Conservation (phyloP, 2,888 invertebrate genomes). For the Trachelus stipa region DNA sequence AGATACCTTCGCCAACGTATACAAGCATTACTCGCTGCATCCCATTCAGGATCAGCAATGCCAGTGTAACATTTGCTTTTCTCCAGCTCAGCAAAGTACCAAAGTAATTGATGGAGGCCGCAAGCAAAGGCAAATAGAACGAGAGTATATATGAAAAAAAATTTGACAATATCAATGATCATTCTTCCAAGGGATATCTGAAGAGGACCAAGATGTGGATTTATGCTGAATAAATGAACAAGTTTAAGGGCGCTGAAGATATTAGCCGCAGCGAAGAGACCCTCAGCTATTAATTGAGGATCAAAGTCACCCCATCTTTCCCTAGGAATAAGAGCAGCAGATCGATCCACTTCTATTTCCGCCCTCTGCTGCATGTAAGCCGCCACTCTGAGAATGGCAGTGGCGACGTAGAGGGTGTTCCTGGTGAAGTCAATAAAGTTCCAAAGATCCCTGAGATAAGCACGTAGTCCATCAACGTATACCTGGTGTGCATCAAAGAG, state of each 20-base stretch:
- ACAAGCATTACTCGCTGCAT: constrained; percentile 80
- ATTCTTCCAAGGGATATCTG: constrained; percentile 91
- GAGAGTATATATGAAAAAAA: constrained; percentile 89
- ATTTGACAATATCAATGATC: constrained; percentile 93
- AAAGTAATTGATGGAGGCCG: constrained; percentile 90
- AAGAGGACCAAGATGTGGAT: constrained; percentile 91
- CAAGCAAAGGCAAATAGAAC: constrained; percentile 94
- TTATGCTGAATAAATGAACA: constrained; percentile 92
- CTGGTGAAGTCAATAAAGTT: constrained; percentile 96
- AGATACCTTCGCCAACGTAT: constrained; percentile 85
- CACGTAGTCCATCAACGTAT: constrained; percentile 86
- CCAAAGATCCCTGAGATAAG: constrained; percentile 94
- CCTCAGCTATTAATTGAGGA: constrained; percentile 92
- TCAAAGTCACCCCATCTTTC: constrained; percentile 94
- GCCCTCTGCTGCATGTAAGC: constrained; percentile 81
- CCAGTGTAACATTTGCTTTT: constrained; percentile 81
- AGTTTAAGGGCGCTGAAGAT: constrained; percentile 93
- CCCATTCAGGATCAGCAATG: constrained; percentile 82
- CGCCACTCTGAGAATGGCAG: constrained; percentile 75
- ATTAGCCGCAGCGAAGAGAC: constrained; percentile 94
- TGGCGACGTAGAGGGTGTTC: constrained; percentile 85
- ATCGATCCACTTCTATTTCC: constrained; percentile 77
- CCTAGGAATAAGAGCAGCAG: constrained; percentile 80
- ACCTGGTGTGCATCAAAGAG: constrained; percentile 64
- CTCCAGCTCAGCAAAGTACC: constrained; percentile 93